Base-by-base conservation (phyloP, 2,888 invertebrate genomes). In the Epistrophella euchroma region DNA sequence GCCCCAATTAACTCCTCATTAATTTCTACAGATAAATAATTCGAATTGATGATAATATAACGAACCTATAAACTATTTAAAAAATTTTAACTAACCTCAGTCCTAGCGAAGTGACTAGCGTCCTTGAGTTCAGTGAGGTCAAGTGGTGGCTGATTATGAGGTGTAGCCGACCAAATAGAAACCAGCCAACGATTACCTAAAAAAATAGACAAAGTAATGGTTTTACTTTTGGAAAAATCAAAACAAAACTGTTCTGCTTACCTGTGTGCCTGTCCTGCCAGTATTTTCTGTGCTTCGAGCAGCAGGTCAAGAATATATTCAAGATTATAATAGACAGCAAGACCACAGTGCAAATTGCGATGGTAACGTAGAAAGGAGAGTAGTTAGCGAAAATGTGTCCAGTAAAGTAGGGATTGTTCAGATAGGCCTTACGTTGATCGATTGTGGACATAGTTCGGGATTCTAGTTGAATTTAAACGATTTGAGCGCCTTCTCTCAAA, bases 181-280 rank as follows among this genome's bases (percentile, higher is more conserved):
- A 96, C 95, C 81, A 97, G 93, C 96, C 96, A 97, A 90, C 97
- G 96, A 91, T 96, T 97, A 64, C 97, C 97, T 96, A 90, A 37
- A 91, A 90, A 50, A 37, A n/a, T 40, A 9, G 1, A n/a, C 13
- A 52, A 60, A 60, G 4, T 6, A 11, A 37, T 4, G 4, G 15
- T 6, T 6, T 10, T 3, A 17, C 10, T 17, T 13, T 25, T 37
- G 17, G 15, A 25, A 62, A 77, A 28, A 3, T 25, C 35, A 25
- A 15, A 40, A 35, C 9, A 3, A 32, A 35, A 35, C 11, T 2
- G 1, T 35, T n/a, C 19, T 17, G 52, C 77, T 76, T 56, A 89
- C 90, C 97, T 91, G 96, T 97, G 90, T 97, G 95, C 88, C 95
- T 94, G 90, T 97, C 96, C 88, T 95, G 94, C 97, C 97, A 97